phyloP scores from a whole-genome alignment of 2,113 vertebrate species.

The Neolamprologus sp. region DNA sequence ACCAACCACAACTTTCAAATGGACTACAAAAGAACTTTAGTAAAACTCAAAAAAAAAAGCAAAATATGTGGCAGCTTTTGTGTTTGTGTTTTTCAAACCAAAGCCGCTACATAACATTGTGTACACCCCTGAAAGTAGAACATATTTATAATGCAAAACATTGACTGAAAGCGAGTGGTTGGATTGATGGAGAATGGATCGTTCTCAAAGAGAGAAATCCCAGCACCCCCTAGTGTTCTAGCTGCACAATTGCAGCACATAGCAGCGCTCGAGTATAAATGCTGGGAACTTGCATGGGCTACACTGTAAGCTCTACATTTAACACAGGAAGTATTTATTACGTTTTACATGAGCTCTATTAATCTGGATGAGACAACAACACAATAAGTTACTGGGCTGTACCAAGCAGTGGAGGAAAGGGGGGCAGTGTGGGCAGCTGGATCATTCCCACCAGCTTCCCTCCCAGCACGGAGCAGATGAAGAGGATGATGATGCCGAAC shows the following conservation, averaged over 20 bases:
- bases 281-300: background rate
- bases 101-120: background rate
- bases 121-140: background rate
- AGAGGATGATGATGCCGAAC: conserved; percentile 80
- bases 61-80: background rate
- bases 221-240: background rate
- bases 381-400: accelerated
- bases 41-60: accelerated
- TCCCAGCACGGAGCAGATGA: conserved; percentile 78
- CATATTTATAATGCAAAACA: background rate
- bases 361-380: accelerated
- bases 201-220: background rate
- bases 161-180: background rate
- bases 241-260: background rate
- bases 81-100: background rate
- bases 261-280: accelerated
- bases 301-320: accelerated
- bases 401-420: conserved; percentile 88
- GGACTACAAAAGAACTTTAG: background rate
- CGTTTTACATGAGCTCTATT: accelerated
- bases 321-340: background rate
- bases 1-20: background rate
- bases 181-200: background rate
- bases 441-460: conserved; percentile 83
- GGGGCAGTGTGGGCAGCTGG: conserved; percentile 76